phyloP scores from a whole-genome alignment of 2,797 vertebrate species.

The Cephalopachus bancanus region DNA sequence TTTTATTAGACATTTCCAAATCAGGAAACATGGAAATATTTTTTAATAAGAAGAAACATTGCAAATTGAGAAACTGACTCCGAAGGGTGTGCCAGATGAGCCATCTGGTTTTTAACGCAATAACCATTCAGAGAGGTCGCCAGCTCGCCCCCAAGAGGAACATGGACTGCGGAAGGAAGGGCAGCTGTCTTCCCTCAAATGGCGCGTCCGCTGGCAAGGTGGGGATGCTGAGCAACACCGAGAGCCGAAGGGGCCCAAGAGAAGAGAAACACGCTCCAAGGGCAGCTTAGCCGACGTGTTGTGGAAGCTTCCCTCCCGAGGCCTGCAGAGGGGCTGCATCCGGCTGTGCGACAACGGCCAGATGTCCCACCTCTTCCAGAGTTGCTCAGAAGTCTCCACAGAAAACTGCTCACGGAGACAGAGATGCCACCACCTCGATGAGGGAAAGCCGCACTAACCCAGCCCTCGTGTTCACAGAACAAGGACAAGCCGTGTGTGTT shows the following conservation, averaged over 20 bases:
- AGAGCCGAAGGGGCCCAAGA: neutral
- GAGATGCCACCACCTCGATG: fast-evolving
- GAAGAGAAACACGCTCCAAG: neutral
- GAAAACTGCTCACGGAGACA: neutral
- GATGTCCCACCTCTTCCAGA: neutral
- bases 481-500: fast-evolving
- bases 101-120: slow-evolving; percentile 85
- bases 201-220: neutral
- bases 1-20: slow-evolving; percentile 72
- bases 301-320: neutral
- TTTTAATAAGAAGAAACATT: slow-evolving; percentile 82
- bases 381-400: neutral
- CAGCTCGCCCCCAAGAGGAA: neutral
- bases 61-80: slow-evolving; percentile 71
- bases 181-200: slow-evolving; percentile 64
- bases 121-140: slow-evolving; percentile 64
- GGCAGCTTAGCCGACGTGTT: neutral
- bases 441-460: neutral
- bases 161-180: neutral
- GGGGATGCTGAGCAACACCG: neutral
- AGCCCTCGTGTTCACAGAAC: neutral
- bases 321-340: neutral
- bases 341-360: neutral
- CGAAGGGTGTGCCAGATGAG: slow-evolving; percentile 79
- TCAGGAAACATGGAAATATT: slow-evolving; percentile 81